Percentiles rank a stretch among this genome's conserved stretches.
These are phyloP conservation scores for Prorops nasuta DNA, from an alignment of 1,140 invertebrate genomes.

Conservation along the genomic window DNA sequence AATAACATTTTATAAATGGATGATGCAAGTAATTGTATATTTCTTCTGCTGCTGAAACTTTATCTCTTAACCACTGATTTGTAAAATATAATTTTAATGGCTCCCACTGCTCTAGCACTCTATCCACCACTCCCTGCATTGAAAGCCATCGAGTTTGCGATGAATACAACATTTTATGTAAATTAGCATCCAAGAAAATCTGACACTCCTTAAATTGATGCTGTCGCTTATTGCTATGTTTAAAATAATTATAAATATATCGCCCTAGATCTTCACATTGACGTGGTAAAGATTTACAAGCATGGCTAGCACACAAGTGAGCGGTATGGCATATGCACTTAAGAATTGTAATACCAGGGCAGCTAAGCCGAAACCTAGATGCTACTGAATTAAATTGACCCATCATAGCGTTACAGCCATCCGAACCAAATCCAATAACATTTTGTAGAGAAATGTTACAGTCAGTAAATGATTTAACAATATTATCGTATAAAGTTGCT, in stretches of 20 bases:
- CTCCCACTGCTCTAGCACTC: constrained; percentile 22
- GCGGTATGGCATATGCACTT: constrained; percentile 52
- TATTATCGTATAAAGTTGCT: constrained; percentile 28
- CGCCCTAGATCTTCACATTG: constrained; percentile 37
- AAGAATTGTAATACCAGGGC: constrained; percentile 35
- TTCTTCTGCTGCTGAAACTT: constrained; percentile 17
- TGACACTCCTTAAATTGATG: constrained; percentile 24
- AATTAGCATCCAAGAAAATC: constrained; percentile 14
- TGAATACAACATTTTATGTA: constrained; percentile 21
- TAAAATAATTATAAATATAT: constrained; percentile 38
- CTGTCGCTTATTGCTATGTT: constrained; percentile 39
- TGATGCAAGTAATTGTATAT: constrained; percentile 18
- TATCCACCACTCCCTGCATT: constrained; percentile 12
- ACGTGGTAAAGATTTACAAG: constrained; percentile 41
- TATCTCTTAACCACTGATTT: constrained; percentile 13
- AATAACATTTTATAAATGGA: constrained; percentile 22
- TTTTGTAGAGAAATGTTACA: constrained; percentile 32
- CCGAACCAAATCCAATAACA: constrained; percentile 44
- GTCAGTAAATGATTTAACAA: constrained; percentile 30
- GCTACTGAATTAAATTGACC: constrained; percentile 41
- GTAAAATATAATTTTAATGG: constrained; percentile 17
- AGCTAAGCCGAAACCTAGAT: constrained; percentile 24
- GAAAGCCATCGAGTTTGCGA: constrained; percentile 21
- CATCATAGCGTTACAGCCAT: constrained; percentile 45
- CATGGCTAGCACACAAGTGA: constrained; percentile 38